Percentiles rank a stretch among this genome's conserved stretches.
Conservation (phyloP, 1,140 invertebrate genomes). For the Brachionus sp. region DNA sequence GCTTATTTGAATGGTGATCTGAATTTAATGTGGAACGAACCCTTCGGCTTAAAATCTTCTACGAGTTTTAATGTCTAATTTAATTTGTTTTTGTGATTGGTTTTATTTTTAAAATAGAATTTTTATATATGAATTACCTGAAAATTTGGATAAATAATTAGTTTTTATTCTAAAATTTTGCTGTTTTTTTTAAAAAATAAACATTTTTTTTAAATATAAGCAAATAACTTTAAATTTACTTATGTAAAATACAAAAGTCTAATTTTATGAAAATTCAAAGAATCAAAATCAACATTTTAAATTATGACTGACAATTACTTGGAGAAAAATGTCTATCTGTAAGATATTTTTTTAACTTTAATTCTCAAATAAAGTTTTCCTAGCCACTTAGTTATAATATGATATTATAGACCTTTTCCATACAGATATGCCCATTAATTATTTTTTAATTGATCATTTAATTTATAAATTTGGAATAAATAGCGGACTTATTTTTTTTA, state of each 20-base stretch:
- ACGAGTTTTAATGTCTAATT: not conserved
- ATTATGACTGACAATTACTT: not conserved
- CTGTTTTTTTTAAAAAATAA: not conserved
- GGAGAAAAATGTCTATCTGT: not conserved
- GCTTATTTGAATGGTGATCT: conserved; percentile 89
- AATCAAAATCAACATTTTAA: too few species aligned
- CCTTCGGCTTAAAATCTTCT: conserved; percentile 63
- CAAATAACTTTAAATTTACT: not conserved
- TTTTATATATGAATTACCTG: not conserved
- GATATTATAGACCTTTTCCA: too few species aligned
- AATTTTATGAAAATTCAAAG: not conserved
- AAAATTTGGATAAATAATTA: not conserved
- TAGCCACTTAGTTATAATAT: too few species aligned
- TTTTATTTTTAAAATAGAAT: not conserved
- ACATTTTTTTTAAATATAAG: not conserved
- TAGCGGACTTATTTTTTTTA: too few species aligned
- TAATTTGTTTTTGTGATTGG: not conserved
- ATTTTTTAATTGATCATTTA: too few species aligned
- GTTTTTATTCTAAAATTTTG: not conserved
- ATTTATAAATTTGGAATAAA: too few species aligned
- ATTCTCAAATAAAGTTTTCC: not conserved
- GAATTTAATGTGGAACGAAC: conserved; percentile 93
- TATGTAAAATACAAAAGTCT: not conserved
- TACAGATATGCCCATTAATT: too few species aligned
- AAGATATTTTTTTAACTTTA: not conserved